Evolutionary conservation across 2,113 vertebrate genomes (phyloP).

Genomic region (Agapornis roseicollis): DNA sequence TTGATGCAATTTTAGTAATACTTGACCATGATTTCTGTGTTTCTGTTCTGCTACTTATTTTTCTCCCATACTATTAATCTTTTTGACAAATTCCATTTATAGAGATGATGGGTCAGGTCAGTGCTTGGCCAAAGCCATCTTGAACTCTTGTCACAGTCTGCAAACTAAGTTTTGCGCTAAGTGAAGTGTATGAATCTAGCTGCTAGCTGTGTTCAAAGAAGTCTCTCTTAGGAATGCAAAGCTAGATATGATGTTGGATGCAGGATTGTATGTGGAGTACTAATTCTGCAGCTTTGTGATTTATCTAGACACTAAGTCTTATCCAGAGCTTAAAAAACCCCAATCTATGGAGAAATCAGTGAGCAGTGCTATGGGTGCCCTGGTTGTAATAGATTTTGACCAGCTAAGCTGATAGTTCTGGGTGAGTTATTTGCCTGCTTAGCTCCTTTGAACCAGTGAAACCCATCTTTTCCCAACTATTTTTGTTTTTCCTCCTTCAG

Average conservation of each 20-base stretch:
- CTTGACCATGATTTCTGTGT: fast-evolving
- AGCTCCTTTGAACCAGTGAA: background rate
- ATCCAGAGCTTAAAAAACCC: background rate
- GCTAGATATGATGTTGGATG: background rate
- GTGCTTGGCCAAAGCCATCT: background rate
- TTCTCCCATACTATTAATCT: background rate
- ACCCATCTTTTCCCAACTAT: background rate
- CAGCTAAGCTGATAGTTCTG: background rate
- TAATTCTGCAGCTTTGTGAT: background rate
- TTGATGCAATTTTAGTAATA: background rate
- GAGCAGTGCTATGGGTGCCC: background rate
- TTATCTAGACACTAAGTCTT: background rate
- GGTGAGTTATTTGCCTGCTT: background rate
- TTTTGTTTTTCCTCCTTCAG: background rate
- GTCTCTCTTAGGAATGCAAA: background rate
- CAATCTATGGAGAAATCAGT: fast-evolving
- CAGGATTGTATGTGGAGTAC: fast-evolving
- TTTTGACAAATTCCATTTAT: background rate
- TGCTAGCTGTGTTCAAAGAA: background rate
- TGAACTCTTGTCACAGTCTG: background rate
- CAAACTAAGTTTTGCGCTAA: background rate
- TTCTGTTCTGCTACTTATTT: background rate
- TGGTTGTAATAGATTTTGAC: background rate
- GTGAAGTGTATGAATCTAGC: background rate
- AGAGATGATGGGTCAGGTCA: background rate